phyloP scores from a whole-genome alignment of 1,140 invertebrate genomes.

The Ceratina japonica region DNA sequence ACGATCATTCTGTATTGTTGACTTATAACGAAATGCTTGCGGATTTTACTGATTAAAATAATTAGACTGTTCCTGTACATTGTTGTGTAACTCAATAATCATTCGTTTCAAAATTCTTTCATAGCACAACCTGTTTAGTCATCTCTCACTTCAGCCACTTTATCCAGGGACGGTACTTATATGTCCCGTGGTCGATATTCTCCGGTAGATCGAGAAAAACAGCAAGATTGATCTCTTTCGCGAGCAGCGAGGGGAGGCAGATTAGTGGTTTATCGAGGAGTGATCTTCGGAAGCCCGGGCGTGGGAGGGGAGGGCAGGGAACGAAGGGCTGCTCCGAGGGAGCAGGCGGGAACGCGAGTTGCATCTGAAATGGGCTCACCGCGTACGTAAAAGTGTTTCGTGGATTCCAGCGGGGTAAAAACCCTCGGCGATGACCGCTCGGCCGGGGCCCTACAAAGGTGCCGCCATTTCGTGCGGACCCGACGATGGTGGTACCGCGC shows the following conservation, averaged over 20 bases:
- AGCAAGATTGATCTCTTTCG: slow-evolving; percentile 62
- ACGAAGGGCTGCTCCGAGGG: slow-evolving; percentile 55
- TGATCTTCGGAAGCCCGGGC: slow-evolving; percentile 54
- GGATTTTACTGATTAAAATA: too few relatives aligned
- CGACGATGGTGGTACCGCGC: slow-evolving; percentile 43
- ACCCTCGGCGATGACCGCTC: slow-evolving; percentile 64
- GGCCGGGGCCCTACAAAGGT: slow-evolving; percentile 65
- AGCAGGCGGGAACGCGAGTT: slow-evolving; percentile 67
- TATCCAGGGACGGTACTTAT: slow-evolving; percentile 39
- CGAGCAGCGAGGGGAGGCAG: slow-evolving; percentile 51
- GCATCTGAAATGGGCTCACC: slow-evolving; percentile 69
- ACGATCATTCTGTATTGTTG: too few relatives aligned
- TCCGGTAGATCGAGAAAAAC: slow-evolving; percentile 53
- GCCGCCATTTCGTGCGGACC: slow-evolving; percentile 62
- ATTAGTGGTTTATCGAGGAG: slow-evolving; percentile 71
- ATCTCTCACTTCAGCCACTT: neutral
- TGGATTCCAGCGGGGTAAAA: slow-evolving; percentile 73
- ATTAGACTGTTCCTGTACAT: too few relatives aligned
- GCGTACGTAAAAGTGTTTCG: slow-evolving; percentile 72
- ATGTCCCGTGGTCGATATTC: slow-evolving; percentile 34
- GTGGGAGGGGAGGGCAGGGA: slow-evolving; percentile 27
- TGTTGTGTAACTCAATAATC: neutral
- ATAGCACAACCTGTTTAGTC: neutral
- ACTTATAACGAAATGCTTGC: too few relatives aligned
- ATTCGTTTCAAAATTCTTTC: too few relatives aligned